Evolutionary conservation across 2,888 invertebrate species (phyloP), one percentile per base, ranked within the genome.

Genomic region (Cryptocheilus praepositus): DNA sequence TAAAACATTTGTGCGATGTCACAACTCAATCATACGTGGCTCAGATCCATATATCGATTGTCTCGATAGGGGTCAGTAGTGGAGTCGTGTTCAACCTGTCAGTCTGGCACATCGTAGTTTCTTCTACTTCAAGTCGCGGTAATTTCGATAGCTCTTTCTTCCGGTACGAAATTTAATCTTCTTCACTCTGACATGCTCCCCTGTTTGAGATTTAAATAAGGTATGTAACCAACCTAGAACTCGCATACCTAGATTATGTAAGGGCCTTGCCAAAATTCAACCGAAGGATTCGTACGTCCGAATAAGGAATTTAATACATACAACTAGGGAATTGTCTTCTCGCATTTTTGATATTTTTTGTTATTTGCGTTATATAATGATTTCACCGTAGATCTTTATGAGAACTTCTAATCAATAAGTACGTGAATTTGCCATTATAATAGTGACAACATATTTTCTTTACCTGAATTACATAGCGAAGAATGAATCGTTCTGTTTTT

Each of bases 31-130:
- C 82, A 81, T 85, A 84, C 81, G 77, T 81, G 79, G 78, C 75
- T 76, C 13, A 79, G 70, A 86, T 87, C 85, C 86, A 85, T 86
- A 85, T 86, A 87, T 87, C 82, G 87, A 87, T 85, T 83, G 68
- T 79, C 80, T 78, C 66, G 59, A 83, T 85, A 81, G 79, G 82
- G 86, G 87, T 87, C 85, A 87, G 87, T 85, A 81, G 85, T 85
- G 75, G 75, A 82, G 81, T 74, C 65, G 73, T 73, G 70, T 77
- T 78, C 71, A 67, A 75, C 65, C 72, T 74, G 80, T 70, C 77
- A 76, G 76, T 60, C 76, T 73, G 78, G 72, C 78, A 79, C 73
- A 77, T 81, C 73, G 77, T 79, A 72, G 70, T 80, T 75, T 71
- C 74, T 73, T 74, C 77, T 76, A 81, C 82, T 80, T 76, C 59